Evolutionary conservation across 2,888 invertebrate genomes (phyloP), one percentile per base, ranked within the genome.

Genomic region (Hoplodrina ambigua): DNA sequence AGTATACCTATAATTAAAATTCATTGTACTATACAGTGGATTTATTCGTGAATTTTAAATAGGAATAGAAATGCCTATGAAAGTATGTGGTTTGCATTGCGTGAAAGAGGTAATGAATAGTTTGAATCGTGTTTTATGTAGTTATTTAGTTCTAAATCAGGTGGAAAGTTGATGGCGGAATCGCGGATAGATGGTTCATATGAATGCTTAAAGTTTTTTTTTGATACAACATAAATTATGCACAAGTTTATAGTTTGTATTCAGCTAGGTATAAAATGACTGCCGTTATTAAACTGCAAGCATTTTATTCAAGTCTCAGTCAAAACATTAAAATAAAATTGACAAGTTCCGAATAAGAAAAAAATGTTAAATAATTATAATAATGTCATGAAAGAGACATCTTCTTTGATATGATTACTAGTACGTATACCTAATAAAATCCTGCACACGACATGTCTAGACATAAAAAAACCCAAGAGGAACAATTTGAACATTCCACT

Each of bases 11-110:
- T 46, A 17, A 46, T 46, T 46, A 46, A 15, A 72, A 78, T 72
- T 73, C 62, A 79, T 62, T 44, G 33, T 25, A 19, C 17, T 58
- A 37, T 25, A 37, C 7, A 19, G 10, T 30, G 49, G 56, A 75
- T 80, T 75, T 75, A 75, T 80, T 80, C 37, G 41, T 50, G 75
- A 66, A 60, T 80, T 44, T 11, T 8, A 30, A 78, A 19, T 50
- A 50, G 30, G 20, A 59, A 78, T 63, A 25, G 13, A 41, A 61
- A 41, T 41, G 8, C 41, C 41, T 41, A 41, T 41, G 41, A 13
- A 53, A 44, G 8, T 61, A 17, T 4, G 13, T 55, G 55, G 55
- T 50, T 44, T 37, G 33, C 61, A 15, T 54, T 20, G 19, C 55
- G 50, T 55, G n/a, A 17, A 58, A 75, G 30, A 62, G 4, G 10